Evolutionary conservation across 2,113 vertebrate genomes (phyloP).

Genomic region (Oplegnathus fasciatus): DNA sequence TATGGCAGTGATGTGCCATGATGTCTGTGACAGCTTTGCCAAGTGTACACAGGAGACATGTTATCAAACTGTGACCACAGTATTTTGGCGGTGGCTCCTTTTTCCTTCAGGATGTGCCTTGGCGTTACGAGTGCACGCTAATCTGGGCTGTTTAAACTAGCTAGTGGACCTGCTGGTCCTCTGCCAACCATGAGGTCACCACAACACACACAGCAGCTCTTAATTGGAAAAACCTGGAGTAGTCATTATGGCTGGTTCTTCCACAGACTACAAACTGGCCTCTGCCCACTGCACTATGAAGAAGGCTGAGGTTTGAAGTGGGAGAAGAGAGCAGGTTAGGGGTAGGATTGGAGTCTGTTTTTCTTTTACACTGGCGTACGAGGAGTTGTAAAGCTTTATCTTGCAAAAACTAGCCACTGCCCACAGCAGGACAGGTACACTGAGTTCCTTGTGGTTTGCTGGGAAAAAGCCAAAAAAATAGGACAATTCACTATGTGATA

Average conservation of each 20-base stretch:
- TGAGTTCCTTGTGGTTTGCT: background rate
- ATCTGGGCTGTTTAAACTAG: constrained; percentile 75
- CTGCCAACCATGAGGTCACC: constrained; percentile 91
- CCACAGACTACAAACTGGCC: constrained; percentile 31
- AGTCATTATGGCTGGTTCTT: constrained; percentile 55
- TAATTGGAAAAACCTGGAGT: constrained; percentile 89
- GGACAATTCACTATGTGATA: background rate
- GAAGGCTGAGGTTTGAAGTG: constrained; percentile 19
- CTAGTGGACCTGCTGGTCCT: constrained; percentile 86
- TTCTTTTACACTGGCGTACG: background rate
- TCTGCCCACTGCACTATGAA: constrained; percentile 29
- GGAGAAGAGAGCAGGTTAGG: background rate
- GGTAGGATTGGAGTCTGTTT: constrained; percentile 15
- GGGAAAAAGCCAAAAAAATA: background rate
- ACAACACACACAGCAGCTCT: constrained; percentile 81
- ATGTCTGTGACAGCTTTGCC: constrained; percentile 24
- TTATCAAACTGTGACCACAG: constrained; percentile 87
- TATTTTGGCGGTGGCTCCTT: constrained; percentile 79
- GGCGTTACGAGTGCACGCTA: constrained; percentile 75
- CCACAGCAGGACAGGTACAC: background rate
- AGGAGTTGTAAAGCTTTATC: constrained; percentile 14
- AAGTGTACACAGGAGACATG: constrained; percentile 74
- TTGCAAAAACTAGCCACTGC: constrained; percentile 4
- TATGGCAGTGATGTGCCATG: background rate
- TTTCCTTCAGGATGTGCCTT: constrained; percentile 87